Evolutionary conservation across 30 jellyfish, hydroid and myxozoan species (phyloP).

Genomic region (Rhopilema esculentum): DNA sequence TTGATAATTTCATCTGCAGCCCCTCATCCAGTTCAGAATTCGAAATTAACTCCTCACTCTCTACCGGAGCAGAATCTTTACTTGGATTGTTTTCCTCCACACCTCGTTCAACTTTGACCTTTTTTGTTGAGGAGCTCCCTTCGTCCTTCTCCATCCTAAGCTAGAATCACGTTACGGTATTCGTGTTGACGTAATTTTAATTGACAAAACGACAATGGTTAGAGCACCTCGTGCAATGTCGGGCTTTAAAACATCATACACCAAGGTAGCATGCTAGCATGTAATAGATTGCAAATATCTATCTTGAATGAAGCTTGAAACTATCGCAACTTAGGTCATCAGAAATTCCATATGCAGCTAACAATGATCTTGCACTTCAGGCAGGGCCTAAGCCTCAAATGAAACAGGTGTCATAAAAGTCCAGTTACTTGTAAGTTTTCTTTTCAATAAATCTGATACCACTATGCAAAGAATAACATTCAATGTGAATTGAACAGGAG

Average conservation of each 20-base stretch:
- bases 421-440: background rate
- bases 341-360: too few relatives aligned
- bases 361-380: too few relatives aligned
- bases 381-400: background rate
- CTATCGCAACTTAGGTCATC: too few relatives aligned
- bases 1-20: conserved; percentile 60
- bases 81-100: background rate
- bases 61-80: background rate
- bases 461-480: background rate
- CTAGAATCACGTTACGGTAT: too few relatives aligned
- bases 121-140: background rate
- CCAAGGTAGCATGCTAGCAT: too few relatives aligned
- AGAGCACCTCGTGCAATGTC: too few relatives aligned
- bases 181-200: too few relatives aligned
- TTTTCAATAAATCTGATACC: background rate
- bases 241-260: too few relatives aligned
- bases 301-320: too few relatives aligned
- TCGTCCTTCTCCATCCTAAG: background rate
- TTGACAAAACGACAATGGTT: too few relatives aligned
- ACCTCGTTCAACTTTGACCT: background rate
- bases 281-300: too few relatives aligned
- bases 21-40: conserved; percentile 58
- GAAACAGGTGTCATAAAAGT: background rate
- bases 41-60: conserved; percentile 1
- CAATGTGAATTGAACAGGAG: background rate